A percentile compares a stretch with the other conserved stretches of the same genome.
Conservation (phyloP, 1,140 invertebrate genomes). For the Neodiprion virginianus region DNA sequence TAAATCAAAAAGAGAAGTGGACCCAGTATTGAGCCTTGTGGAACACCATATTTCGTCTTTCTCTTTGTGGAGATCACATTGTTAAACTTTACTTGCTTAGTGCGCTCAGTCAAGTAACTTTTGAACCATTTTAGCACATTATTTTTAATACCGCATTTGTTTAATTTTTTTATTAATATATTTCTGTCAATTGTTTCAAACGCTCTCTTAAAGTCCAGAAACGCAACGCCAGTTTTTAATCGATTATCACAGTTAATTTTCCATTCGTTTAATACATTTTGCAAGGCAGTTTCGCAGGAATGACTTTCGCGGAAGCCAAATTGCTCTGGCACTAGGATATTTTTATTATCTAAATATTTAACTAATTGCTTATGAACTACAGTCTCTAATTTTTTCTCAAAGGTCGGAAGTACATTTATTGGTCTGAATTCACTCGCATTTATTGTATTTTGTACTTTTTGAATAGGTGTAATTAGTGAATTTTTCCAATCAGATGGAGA, state of each 20-base stretch:
- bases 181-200: conserved; percentile 8
- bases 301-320: not conserved
- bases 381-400: not conserved
- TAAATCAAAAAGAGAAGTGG: not conserved
- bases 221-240: not conserved
- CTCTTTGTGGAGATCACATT: not conserved
- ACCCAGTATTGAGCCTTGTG: not conserved
- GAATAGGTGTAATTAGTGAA: not conserved
- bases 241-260: not conserved
- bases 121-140: not conserved
- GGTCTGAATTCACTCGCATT: not conserved
- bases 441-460: not conserved
- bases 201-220: conserved; percentile 10
- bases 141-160: not conserved
- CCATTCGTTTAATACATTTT: conserved; percentile 5
- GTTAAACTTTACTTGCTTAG: not conserved
- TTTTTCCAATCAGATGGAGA: not conserved
- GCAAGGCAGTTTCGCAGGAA: conserved; percentile 10
- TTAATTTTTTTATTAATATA: not conserved
- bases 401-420: not conserved
- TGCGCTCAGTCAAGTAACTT: not conserved
- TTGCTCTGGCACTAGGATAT: not conserved
- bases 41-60: not conserved
- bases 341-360: not conserved
- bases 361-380: conserved; percentile 1